Evolutionary conservation across 37 sponge, comb jelly and placozoan species (phyloP), one percentile per base, ranked within the genome.

Genomic region (Mnemiopsis leidyi): DNA sequence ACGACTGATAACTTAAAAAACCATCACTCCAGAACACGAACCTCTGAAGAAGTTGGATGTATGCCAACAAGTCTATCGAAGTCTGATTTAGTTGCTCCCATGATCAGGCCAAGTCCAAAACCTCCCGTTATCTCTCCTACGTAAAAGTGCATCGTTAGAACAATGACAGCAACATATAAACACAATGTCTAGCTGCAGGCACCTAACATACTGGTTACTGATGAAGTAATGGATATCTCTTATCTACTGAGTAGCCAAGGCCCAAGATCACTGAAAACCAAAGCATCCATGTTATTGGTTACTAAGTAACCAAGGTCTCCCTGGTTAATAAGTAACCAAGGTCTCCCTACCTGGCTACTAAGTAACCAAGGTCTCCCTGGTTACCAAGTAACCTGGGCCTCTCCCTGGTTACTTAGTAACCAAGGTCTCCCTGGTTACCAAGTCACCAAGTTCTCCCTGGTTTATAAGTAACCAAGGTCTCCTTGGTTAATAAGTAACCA

Each of bases 41-140:
- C 94, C 95, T 99, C 99, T 21, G 99, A 95, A 85, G 93, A 94
- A 39, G 99, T 99, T 1, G 99, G 99, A 75, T 99, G 99, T 92
- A 99, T 99, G 23, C 99, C 99, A 16, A 99, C 95, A 32, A 95
- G 95, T 36, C 83, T 69, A 69, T 99, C 99, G 94, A 99, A 96
- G 94, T 99, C 96, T 9, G 76, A 94, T 93, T 99, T 99, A 25
- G 97, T 99, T 25, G 97, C 96, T 30, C 97, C 95, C 69, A 95
- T 94, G 18, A 93, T 94, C 30, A 99, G 95, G 92, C 96, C 99
- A 1, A 97, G 94, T 16, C 92, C 97, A 82, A 95, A 99, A 9
- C 99, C 99, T 93, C 97, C 97, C 7, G 97, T 98, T 38, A 98
- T 95, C 94, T 98, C 99, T 2, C 99, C 99, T 85, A 33, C 9